These are phyloP conservation scores for Hydraecia micacea DNA, from an alignment of 2,888 invertebrate genomes.

Conservation along the genomic window DNA sequence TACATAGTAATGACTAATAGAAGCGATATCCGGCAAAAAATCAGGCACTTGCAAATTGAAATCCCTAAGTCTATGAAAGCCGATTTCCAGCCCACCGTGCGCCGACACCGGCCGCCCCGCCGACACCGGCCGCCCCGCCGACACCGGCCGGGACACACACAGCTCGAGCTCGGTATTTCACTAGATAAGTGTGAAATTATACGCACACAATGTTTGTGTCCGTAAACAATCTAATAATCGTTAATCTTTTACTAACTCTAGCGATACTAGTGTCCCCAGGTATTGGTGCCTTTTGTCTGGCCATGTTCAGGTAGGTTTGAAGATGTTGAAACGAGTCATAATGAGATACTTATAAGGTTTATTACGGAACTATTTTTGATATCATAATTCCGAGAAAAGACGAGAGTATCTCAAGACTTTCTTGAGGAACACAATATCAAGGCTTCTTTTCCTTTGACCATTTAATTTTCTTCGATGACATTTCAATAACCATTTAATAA, in stretches of 20 bases:
- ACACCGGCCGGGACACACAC: not conserved
- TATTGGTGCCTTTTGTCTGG: not conserved
- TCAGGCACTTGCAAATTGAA: too few species aligned
- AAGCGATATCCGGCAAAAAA: too few species aligned
- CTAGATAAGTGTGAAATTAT: conserved; percentile 36
- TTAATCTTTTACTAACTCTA: conserved; percentile 31
- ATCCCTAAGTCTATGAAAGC: too few species aligned
- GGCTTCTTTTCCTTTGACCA: too few species aligned
- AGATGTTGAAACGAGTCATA: not conserved
- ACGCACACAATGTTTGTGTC: conserved; percentile 17
- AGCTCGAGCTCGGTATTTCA: conserved; percentile 14
- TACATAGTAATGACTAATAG: too few species aligned
- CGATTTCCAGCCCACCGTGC: too few species aligned
- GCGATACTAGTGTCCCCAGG: not conserved
- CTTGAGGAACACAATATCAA: not conserved
- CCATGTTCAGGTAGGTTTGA: not conserved
- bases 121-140: not conserved
- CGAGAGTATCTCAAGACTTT: not conserved
- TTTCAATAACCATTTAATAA: not conserved
- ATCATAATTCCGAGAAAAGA: not conserved
- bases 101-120: too few species aligned
- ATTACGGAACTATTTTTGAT: not conserved
- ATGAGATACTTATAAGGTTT: not conserved
- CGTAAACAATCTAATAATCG: conserved; percentile 12
- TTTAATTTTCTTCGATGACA: not conserved